Percentiles rank a stretch among this genome's conserved stretches.
These are phyloP conservation scores for Cyprinodon diabolis DNA, from an alignment of 2,797 vertebrate genomes.

Conservation along the genomic window DNA sequence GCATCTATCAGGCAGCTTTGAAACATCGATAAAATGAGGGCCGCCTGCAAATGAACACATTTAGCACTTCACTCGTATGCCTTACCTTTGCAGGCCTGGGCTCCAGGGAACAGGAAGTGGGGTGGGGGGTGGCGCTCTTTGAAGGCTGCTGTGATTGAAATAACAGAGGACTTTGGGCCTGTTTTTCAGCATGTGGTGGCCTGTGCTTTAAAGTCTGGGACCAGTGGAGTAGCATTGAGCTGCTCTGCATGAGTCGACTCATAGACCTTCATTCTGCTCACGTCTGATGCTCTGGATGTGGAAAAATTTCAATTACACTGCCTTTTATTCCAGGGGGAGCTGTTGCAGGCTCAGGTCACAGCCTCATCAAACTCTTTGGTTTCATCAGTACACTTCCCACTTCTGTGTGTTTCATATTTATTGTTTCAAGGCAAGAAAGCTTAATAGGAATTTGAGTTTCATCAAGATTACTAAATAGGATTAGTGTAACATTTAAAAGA, in stretches of 20 bases:
- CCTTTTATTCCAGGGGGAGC: constrained; percentile 6
- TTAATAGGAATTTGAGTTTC: constrained; percentile 23
- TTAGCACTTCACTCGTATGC: constrained; percentile 54
- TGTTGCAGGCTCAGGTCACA: not conserved
- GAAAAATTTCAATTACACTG: constrained; percentile 4
- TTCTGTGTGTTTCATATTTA: constrained; percentile 15
- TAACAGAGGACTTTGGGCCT: constrained; percentile 51
- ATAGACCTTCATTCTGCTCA: constrained; percentile 30
- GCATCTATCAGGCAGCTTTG: constrained; percentile 52
- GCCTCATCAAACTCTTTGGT: constrained; percentile 4
- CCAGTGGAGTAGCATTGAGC: constrained; percentile 39
- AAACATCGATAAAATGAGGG: constrained; percentile 61
- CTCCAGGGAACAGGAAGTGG: constrained; percentile 26
- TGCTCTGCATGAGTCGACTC: constrained; percentile 32
- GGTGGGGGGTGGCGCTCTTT: constrained; percentile 28
- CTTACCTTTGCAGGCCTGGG: constrained; percentile 44
- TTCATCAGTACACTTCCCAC: not conserved
- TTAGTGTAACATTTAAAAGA: not conserved
- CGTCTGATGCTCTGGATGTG: constrained; percentile 25
- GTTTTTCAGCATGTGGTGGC: constrained; percentile 39
- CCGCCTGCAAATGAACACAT: constrained; percentile 63
- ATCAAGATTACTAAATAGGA: not conserved
- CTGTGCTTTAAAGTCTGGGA: constrained; percentile 50
- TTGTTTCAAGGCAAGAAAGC: constrained; percentile 26
- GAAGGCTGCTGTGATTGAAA: constrained; percentile 54